phyloP scores from a whole-genome alignment of 2,888 invertebrate species.

The Cremastobaeus sp. region DNA sequence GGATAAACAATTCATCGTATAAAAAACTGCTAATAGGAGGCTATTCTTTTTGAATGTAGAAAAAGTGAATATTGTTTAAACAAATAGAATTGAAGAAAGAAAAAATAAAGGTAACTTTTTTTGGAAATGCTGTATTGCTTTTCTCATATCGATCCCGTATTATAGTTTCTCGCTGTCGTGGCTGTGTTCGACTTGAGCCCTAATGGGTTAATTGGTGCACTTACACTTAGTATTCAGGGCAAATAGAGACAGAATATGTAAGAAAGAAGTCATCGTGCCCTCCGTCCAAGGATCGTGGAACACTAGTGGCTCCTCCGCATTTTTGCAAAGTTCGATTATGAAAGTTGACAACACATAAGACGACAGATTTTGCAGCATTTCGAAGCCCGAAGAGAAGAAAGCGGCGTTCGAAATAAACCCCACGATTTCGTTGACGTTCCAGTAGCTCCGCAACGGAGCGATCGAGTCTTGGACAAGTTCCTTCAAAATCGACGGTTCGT shows the following conservation, averaged over 20 bases:
- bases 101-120: neutral
- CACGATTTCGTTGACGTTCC: slow-evolving; percentile 72
- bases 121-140: neutral
- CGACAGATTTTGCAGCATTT: slow-evolving; percentile 68
- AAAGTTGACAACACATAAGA: slow-evolving; percentile 73
- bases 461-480: slow-evolving; percentile 73
- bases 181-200: too few species aligned
- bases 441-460: slow-evolving; percentile 71
- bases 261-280: slow-evolving; percentile 66
- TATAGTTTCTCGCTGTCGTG: too few species aligned
- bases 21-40: too few species aligned
- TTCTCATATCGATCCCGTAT: too few species aligned
- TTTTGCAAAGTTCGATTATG: slow-evolving; percentile 68
- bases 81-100: neutral
- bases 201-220: too few species aligned
- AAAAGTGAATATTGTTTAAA: slow-evolving; percentile 59
- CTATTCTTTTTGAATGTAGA: too few species aligned
- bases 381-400: slow-evolving; percentile 67
- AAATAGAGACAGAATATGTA: slow-evolving; percentile 71
- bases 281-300: slow-evolving; percentile 74
- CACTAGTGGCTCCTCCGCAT: slow-evolving; percentile 67
- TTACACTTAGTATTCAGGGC: slow-evolving; percentile 74
- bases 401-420: slow-evolving; percentile 72
- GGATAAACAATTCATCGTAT: too few species aligned
- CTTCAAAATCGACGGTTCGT: slow-evolving; percentile 69